Evolutionary conservation across 1,140 invertebrate species (phyloP), one percentile per base, ranked within the genome.

Genomic region (Centruroides sculpturatus): DNA sequence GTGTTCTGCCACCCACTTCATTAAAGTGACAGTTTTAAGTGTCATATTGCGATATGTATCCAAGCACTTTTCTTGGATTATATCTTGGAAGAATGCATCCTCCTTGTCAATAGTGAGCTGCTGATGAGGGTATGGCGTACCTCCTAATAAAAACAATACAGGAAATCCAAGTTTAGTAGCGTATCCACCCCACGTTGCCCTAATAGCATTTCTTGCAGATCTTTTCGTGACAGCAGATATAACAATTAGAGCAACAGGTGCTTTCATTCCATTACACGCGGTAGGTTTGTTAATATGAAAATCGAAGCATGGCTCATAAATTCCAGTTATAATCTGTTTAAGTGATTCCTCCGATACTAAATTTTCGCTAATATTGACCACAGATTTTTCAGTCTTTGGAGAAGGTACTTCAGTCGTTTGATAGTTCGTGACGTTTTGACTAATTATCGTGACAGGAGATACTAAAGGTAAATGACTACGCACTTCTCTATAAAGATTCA

Each of bases 161-260:
- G 57, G 54, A n/a, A 64, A 59, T 35, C 68, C 68, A 47, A 58
- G 59, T 59, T 64, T 58, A 34, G 59, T 59, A 4, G 66, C 64
- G 59, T 59, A 64, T n/a, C 55, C 55, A 35, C 82, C 88, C 88
- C 88, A 92, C 1, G 87, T 89, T 66, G 86, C 81, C 66, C 89
- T 76, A 61, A 92, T 89, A 10, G 84, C 84, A 53, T 72, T 69
- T 36, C 87, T 75, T 52, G 78, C 76, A 46, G 82, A 77, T 61
- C 83, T 79, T 74, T 89, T 84, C 1, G 69, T 68, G 0, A 85
- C 80, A 8, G 83, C 79, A 0, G 87, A 87, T 69, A 82, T 85
- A 2, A 89, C 81, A 8, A 53, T 53, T 8, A 41, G 8, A 5
- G 8, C 41, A 5, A 41, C 41, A 41, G 41, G 8, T 6, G 8